Conservation (phyloP, 92 coral and sea anemone genomes). For the Heteractis magnifica region DNA sequence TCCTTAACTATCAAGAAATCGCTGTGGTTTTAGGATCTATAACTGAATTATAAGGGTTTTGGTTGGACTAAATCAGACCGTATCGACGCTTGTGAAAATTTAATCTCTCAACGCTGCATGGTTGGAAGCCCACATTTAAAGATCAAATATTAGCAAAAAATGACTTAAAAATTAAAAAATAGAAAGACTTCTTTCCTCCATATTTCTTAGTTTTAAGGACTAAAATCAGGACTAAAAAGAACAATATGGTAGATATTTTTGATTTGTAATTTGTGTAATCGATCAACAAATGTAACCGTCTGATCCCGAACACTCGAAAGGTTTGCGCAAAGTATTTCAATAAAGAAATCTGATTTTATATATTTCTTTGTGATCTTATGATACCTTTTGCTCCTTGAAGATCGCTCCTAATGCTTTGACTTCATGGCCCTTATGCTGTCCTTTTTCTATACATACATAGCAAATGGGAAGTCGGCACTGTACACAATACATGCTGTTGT, state of each 20-base stretch:
- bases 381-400: constrained; percentile 97
- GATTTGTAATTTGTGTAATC: neutral
- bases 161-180: neutral
- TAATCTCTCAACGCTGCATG: constrained; percentile 1
- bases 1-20: neutral
- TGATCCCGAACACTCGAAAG: too few species aligned
- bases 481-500: constrained; percentile 96
- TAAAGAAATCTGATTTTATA: neutral
- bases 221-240: neutral
- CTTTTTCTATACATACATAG: constrained; percentile 88
- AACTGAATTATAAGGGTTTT: constrained; percentile 9
- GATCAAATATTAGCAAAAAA: neutral
- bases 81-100: constrained; percentile 26
- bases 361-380: too few species aligned
- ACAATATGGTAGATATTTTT: neutral
- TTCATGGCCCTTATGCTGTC: constrained; percentile 89
- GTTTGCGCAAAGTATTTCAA: neutral
- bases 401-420: constrained; percentile 94
- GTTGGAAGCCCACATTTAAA: neutral
- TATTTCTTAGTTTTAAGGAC: neutral
- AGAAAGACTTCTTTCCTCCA: neutral
- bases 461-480: constrained; percentile 85
- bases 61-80: neutral
- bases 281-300: neutral
- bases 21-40: constrained; percentile 22